A percentile compares a stretch with the other conserved stretches of the same genome.
phyloP scores from a whole-genome alignment of 2,113 vertebrate genomes.

The Catharus minimus region DNA sequence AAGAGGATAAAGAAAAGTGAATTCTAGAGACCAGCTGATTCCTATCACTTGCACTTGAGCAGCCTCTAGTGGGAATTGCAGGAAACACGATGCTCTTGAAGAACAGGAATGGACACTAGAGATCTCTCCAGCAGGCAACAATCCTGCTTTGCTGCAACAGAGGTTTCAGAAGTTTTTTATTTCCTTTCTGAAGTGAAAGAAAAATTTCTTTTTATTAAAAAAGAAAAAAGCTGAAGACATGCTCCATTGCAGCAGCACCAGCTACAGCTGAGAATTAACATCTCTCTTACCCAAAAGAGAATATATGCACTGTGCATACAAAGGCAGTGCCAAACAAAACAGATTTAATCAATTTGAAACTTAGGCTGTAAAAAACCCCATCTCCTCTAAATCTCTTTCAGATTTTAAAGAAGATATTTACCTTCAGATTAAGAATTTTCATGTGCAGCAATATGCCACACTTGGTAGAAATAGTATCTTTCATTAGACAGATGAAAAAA shows the following conservation, averaged over 20 bases:
- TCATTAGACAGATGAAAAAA: not conserved
- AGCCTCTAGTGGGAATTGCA: slow-evolving; percentile 71
- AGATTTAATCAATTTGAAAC: not conserved
- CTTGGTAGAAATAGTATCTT: not conserved
- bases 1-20: not conserved
- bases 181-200: not conserved
- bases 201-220: not conserved
- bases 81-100: not conserved
- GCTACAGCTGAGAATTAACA: not conserved
- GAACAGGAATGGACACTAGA: not conserved
- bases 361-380: not conserved
- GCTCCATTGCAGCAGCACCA: not conserved
- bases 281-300: not conserved
- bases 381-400: not conserved
- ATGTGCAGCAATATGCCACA: not conserved
- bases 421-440: not conserved
- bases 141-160: not conserved
- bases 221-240: not conserved
- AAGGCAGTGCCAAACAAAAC: not conserved
- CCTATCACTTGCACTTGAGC: slow-evolving; percentile 38
- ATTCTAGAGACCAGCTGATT: not conserved
- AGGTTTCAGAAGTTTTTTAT: not conserved
- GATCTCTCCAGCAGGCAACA: not conserved
- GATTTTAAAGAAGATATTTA: not conserved
- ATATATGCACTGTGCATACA: not conserved